A percentile compares a stretch with the other conserved stretches of the same genome.
These are phyloP conservation scores for Homalodisca vitripennis DNA, from an alignment of 1,140 invertebrate species.

Conservation along the genomic window DNA sequence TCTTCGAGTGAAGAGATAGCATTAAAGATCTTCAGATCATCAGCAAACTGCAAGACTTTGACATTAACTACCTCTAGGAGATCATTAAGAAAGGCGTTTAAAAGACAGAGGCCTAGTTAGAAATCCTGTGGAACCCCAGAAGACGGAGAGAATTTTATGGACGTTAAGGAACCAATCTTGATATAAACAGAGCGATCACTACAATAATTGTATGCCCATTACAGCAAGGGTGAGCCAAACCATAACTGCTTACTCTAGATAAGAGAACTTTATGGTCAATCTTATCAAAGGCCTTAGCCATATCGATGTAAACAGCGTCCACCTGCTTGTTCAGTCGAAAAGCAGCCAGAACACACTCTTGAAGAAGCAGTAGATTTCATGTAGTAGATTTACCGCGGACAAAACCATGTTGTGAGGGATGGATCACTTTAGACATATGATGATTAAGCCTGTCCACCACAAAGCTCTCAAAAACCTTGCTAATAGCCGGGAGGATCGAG, in stretches of 20 bases:
- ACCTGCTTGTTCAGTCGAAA: slow-evolving; percentile 1
- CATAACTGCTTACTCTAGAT: background rate
- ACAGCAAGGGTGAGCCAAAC: background rate
- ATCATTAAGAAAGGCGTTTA: background rate
- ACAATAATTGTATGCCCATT: background rate
- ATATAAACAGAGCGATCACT: background rate
- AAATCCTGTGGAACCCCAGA: slow-evolving; percentile 1
- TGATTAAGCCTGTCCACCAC: background rate
- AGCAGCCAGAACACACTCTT: slow-evolving; percentile 10
- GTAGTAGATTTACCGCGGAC: background rate
- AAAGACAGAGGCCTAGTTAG: background rate
- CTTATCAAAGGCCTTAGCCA: background rate
- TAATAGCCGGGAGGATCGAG: background rate
- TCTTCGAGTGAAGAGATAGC: background rate
- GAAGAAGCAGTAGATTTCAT: background rate
- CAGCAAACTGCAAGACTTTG: background rate
- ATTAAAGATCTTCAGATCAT: too few relatives aligned
- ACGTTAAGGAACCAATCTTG: background rate
- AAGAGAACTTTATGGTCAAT: background rate
- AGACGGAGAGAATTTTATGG: background rate
- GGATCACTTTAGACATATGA: background rate
- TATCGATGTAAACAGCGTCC: slow-evolving; percentile 5
- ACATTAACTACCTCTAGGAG: background rate
- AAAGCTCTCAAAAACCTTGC: slow-evolving; percentile 2
- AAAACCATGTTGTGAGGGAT: background rate